phyloP scores from a whole-genome alignment of 2,113 vertebrate genomes.

The Apistogramma diplotaenia region DNA sequence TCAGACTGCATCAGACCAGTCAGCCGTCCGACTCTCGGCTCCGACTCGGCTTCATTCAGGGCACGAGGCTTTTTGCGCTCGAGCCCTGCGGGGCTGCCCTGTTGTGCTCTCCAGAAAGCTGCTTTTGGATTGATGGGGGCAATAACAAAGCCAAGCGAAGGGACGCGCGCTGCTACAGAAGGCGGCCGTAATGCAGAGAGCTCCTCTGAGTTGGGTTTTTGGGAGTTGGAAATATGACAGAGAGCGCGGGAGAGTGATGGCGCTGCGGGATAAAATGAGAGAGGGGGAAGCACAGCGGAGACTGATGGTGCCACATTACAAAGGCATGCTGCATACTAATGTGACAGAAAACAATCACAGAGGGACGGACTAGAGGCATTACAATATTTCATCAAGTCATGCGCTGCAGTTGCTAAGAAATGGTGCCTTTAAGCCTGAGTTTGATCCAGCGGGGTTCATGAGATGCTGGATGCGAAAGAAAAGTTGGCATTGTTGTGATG shows the following conservation, averaged over 20 bases:
- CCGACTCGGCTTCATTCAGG: background rate
- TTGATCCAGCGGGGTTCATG: background rate
- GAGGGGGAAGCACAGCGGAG: background rate
- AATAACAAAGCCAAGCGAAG: slow-evolving; percentile 2
- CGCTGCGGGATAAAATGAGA: background rate
- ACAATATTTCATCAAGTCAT: background rate
- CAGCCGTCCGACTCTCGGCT: fast-evolving
- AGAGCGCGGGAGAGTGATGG: background rate
- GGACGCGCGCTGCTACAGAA: background rate
- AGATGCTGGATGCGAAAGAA: background rate
- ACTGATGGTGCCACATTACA: background rate
- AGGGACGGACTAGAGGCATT: background rate
- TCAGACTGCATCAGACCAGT: background rate
- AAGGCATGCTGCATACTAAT: background rate
- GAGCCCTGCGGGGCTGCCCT: background rate
- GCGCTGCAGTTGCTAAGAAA: background rate
- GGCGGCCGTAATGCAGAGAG: background rate
- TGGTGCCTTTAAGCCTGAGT: background rate
- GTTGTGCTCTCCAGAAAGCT: background rate
- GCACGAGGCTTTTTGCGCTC: background rate
- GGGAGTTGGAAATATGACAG: background rate
- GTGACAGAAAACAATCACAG: background rate
- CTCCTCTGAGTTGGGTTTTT: background rate
- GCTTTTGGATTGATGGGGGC: slow-evolving; percentile 7
- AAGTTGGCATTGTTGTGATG: background rate